Evolutionary conservation across 2,113 vertebrate species (phyloP).

Genomic region (Clinocottus analis): DNA sequence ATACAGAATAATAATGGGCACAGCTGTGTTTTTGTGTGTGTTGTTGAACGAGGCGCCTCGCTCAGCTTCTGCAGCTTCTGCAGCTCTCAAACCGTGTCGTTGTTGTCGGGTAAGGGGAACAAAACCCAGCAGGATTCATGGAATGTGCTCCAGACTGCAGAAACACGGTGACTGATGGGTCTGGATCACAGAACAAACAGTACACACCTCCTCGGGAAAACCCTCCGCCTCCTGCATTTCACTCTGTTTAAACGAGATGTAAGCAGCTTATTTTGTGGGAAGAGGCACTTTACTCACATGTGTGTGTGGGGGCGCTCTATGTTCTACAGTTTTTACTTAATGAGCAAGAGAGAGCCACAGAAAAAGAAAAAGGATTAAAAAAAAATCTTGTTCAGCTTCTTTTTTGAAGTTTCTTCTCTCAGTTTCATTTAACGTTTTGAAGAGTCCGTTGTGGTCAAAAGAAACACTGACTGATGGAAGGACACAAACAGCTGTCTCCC

Average conservation of each 20-base stretch:
- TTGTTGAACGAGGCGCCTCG: conserved; percentile 5
- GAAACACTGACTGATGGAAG: neutral
- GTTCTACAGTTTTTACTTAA: conserved; percentile 24
- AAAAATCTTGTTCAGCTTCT: neutral
- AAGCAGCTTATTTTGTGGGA: conserved; percentile 38
- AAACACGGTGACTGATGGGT: conserved; percentile 61
- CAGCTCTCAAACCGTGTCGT: conserved; percentile 16
- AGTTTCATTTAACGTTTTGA: no score
- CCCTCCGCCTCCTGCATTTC: conserved; percentile 17
- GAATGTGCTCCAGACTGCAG: conserved; percentile 74
- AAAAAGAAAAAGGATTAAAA: neutral
- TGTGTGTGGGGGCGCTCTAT: neutral
- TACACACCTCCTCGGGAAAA: conserved; percentile 19
- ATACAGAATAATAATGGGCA: neutral
- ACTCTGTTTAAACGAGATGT: conserved; percentile 53
- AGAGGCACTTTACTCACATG: conserved; percentile 28
- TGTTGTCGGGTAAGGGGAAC: conserved; percentile 63
- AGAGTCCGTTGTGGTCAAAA: neutral
- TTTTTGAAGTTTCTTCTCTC: neutral
- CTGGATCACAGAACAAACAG: conserved; percentile 57
- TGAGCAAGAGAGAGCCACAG: neutral
- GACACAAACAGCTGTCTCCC: neutral
- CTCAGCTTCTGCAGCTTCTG: conserved; percentile 15
- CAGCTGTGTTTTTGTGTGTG: neutral
- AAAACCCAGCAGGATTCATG: conserved; percentile 72